These are phyloP conservation scores for Schrankia costaestrigalis DNA, from an alignment of 2,888 invertebrate species.

Conservation along the genomic window DNA sequence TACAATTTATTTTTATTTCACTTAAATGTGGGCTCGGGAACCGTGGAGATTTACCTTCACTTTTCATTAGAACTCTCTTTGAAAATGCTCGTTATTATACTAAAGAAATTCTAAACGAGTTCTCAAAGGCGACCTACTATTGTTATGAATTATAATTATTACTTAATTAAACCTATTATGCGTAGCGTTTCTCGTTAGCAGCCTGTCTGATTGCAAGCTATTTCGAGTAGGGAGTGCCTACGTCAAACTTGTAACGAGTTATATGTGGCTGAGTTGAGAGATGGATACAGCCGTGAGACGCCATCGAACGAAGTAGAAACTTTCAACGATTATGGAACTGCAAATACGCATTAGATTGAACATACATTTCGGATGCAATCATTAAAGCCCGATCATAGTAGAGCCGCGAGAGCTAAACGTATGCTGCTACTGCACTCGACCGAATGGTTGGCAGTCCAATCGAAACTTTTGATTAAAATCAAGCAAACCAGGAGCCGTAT, in stretches of 20 bases:
- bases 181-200: slow-evolving; percentile 35
- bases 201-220: slow-evolving; percentile 12
- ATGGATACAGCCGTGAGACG: slow-evolving; percentile 32
- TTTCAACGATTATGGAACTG: slow-evolving; percentile 66
- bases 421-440: slow-evolving; percentile 58
- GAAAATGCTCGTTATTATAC: slow-evolving; percentile 34
- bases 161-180: slow-evolving; percentile 33
- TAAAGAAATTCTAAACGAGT: slow-evolving; percentile 25
- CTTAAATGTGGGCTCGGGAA: slow-evolving; percentile 61
- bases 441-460: slow-evolving; percentile 67
- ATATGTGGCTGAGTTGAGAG: slow-evolving; percentile 40
- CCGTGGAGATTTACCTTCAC: slow-evolving; percentile 64
- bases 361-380: slow-evolving; percentile 63
- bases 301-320: slow-evolving; percentile 41
- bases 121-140: slow-evolving; percentile 19
- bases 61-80: slow-evolving; percentile 57
- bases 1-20: slow-evolving; percentile 77
- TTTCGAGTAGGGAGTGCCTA: slow-evolving; percentile 31
- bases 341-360: slow-evolving; percentile 70
- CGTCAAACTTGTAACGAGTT: slow-evolving; percentile 63
- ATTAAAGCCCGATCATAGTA: slow-evolving; percentile 62
- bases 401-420: slow-evolving; percentile 40
- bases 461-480: slow-evolving; percentile 80
- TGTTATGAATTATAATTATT: slow-evolving; percentile 26
- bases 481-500: slow-evolving; percentile 65